These are phyloP conservation scores for Bostrychus sinensis DNA, from an alignment of 2,113 vertebrate genomes.

Conservation along the genomic window DNA sequence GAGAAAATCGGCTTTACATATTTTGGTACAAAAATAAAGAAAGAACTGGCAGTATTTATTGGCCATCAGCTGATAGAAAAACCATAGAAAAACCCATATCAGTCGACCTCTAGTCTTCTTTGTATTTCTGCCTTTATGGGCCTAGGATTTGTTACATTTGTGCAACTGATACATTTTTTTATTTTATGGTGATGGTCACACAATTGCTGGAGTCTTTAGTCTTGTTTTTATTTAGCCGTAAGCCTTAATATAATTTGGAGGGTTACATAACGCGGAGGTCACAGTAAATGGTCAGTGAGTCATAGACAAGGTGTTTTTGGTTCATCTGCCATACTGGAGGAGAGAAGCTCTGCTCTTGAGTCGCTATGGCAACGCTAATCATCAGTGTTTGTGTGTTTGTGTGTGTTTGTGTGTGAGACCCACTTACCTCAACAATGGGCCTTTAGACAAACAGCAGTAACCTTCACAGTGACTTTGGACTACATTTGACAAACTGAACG, in stretches of 20 bases:
- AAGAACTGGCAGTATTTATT: too few relatives aligned
- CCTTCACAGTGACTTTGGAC: slow-evolving; percentile 41
- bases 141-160: too few relatives aligned
- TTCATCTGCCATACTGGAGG: background rate
- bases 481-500: background rate
- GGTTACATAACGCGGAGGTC: slow-evolving; percentile 6
- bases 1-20: too few relatives aligned
- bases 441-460: slow-evolving; percentile 43
- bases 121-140: too few relatives aligned
- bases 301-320: slow-evolving; percentile 19
- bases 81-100: too few relatives aligned
- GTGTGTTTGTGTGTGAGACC: slow-evolving; percentile 40
- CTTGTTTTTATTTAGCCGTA: background rate
- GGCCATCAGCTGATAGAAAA: too few relatives aligned
- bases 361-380: slow-evolving; percentile 54
- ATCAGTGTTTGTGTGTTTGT: too few relatives aligned
- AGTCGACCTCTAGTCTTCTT: too few relatives aligned
- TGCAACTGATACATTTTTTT: too few relatives aligned
- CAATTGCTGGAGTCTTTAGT: background rate
- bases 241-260: background rate
- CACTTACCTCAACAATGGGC: slow-evolving; percentile 53
- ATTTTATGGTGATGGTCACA: too few relatives aligned
- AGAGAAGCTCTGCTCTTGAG: slow-evolving; percentile 44
- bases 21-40: too few relatives aligned
- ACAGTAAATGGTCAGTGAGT: background rate